phyloP scores from a whole-genome alignment of 2,888 invertebrate species.

The Lucinisca nassula region DNA sequence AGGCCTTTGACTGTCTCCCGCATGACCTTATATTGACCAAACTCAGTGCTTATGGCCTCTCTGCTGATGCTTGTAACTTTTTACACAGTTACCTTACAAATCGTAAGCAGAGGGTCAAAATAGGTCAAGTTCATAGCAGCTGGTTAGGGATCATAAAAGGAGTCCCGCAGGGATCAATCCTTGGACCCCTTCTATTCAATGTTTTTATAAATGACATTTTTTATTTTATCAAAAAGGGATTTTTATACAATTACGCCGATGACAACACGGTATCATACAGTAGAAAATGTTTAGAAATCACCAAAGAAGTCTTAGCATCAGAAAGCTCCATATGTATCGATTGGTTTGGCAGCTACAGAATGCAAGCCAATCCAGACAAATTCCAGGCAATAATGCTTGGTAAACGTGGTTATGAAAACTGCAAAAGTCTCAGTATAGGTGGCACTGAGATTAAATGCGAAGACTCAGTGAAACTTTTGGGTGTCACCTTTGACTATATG shows the following conservation, averaged over 20 bases:
- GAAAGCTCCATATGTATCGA: background rate
- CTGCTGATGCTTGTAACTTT: no score
- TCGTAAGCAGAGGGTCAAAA: no score
- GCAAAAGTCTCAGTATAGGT: background rate
- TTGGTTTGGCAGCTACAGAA: background rate
- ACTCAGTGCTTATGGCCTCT: no score
- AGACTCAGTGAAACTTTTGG: background rate
- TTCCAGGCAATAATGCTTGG: conserved; percentile 5
- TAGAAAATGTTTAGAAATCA: background rate
- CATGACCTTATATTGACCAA: no score
- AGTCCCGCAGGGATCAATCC: background rate
- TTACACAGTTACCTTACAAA: no score
- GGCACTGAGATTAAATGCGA: background rate
- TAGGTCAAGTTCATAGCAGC: background rate
- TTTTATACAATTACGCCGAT: no score
- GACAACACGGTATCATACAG: background rate
- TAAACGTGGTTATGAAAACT: background rate
- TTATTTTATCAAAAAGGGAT: no score
- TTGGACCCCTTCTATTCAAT: background rate
- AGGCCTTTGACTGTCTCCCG: no score
- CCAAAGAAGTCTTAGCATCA: background rate
- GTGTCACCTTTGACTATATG: background rate
- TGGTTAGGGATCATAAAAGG: background rate
- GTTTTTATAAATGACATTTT: background rate
- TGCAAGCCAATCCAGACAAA: background rate